phyloP scores from a whole-genome alignment of 2,888 invertebrate species.

The Thecocarcelia acutangulata region DNA sequence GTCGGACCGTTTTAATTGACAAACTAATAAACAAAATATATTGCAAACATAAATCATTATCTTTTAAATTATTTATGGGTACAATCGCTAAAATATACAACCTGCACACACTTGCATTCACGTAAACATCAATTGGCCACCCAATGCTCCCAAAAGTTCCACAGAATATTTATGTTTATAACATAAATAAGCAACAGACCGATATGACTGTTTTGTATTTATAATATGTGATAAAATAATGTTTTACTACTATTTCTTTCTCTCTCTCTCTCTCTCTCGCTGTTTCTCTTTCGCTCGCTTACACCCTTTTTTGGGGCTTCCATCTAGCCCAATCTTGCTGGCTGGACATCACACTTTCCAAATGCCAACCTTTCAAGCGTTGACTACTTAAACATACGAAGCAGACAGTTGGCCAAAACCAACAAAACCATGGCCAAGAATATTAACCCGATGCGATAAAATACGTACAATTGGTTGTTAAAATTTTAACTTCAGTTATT shows the following conservation, averaged over 20 bases:
- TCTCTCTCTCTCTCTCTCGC: neutral
- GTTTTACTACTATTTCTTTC: neutral
- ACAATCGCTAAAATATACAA: constrained; percentile 22
- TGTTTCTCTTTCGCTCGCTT: neutral
- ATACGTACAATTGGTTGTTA: constrained; percentile 67
- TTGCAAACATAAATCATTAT: constrained; percentile 67
- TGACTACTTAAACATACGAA: constrained; percentile 56
- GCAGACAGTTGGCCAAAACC: constrained; percentile 54
- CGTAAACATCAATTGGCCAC: constrained; percentile 39
- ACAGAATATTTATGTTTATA: constrained; percentile 22
- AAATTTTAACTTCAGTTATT: constrained; percentile 66
- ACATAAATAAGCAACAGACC: constrained; percentile 37
- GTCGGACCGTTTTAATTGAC: constrained; percentile 69
- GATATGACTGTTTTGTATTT: constrained; percentile 34
- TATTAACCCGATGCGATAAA: constrained; percentile 64
- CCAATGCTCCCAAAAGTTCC: constrained; percentile 47
- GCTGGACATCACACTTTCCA: constrained; percentile 36
- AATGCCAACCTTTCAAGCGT: constrained; percentile 56
- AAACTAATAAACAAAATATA: constrained; percentile 71
- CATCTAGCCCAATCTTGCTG: neutral
- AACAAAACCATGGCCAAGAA: constrained; percentile 53
- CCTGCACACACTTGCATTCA: neutral
- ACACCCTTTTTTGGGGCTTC: neutral
- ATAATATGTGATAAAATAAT: neutral
- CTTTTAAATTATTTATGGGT: constrained; percentile 58